Conservation (phyloP, 2,888 invertebrate species). For the Campoplex nolae region DNA sequence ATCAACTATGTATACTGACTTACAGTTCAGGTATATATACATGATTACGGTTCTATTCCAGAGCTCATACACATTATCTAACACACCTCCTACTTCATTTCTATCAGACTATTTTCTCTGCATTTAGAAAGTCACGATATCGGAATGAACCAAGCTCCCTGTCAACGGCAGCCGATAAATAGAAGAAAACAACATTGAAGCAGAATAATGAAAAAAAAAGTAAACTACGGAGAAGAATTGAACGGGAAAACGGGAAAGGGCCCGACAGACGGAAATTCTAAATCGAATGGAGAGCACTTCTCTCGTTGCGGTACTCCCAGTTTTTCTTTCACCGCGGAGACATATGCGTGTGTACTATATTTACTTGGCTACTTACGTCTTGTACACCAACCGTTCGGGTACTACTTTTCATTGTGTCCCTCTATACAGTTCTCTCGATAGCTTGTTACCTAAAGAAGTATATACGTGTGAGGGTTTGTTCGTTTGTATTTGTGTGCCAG, state of each 20-base stretch:
- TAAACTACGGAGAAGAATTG: constrained; percentile 18
- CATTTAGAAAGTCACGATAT: constrained; percentile 56
- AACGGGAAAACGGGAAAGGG: constrained; percentile 7
- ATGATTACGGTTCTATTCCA: neutral
- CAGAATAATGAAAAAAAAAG: constrained; percentile 46
- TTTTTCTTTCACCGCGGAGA: constrained; percentile 14
- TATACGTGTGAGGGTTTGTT: neutral
- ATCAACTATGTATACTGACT: constrained; percentile 13
- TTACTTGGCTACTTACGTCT: constrained; percentile 29
- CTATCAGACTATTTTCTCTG: constrained; percentile 7
- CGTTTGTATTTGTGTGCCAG: constrained; percentile 13
- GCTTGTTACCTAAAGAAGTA: neutral
- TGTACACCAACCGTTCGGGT: constrained; percentile 25
- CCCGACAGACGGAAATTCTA: constrained; percentile 53
- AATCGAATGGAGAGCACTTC: constrained; percentile 63
- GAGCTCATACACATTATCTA: constrained; percentile 12
- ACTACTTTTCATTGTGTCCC: constrained; percentile 52
- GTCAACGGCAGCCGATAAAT: constrained; percentile 27
- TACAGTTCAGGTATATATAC: neutral
- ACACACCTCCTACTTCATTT: neutral
- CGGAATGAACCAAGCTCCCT: constrained; percentile 39
- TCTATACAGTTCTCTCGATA: constrained; percentile 12
- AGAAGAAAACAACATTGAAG: constrained; percentile 21
- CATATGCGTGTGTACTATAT: constrained; percentile 26
- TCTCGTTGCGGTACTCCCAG: constrained; percentile 57